Evolutionary conservation across 2,797 vertebrate species (phyloP).

Genomic region (Chelidonichthys spinosus): DNA sequence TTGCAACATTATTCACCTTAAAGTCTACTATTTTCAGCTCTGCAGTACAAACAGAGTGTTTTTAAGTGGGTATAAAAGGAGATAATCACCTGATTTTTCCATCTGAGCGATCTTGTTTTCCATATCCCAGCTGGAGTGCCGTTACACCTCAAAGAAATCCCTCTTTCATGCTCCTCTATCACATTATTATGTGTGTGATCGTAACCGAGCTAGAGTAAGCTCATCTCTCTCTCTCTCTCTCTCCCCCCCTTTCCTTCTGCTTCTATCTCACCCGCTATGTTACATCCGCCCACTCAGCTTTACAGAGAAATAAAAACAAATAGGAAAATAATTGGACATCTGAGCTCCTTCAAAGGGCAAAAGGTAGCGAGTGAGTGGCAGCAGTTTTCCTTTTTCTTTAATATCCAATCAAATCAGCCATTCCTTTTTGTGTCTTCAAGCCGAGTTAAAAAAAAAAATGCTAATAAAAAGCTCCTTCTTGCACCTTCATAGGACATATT

Average conservation of each 20-base stretch:
- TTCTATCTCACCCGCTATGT: conserved; percentile 64
- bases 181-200: conserved; percentile 52
- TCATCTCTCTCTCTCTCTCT: conserved; percentile 48
- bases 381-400: conserved; percentile 24
- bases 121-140: conserved; percentile 28
- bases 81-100: conserved; percentile 74
- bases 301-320: conserved; percentile 62
- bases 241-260: conserved; percentile 53
- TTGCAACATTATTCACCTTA: conserved; percentile 8
- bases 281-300: conserved; percentile 74
- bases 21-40: background rate
- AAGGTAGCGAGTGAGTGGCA: conserved; percentile 34
- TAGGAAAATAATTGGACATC: conserved; percentile 46
- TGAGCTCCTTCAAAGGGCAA: conserved; percentile 50
- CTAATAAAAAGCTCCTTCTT: conserved; percentile 25
- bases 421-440: conserved; percentile 1
- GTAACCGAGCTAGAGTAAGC: conserved; percentile 41
- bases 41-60: conserved; percentile 1
- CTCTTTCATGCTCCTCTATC: conserved; percentile 38
- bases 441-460: conserved; percentile 21
- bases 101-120: conserved; percentile 41
- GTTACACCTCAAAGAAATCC: conserved; percentile 26
- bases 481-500: conserved; percentile 7
- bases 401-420: conserved; percentile 36
- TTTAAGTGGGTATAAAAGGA: conserved; percentile 13